Base-by-base conservation (phyloP, 2,113 vertebrate genomes). In the Nesogale talazaci region DNA sequence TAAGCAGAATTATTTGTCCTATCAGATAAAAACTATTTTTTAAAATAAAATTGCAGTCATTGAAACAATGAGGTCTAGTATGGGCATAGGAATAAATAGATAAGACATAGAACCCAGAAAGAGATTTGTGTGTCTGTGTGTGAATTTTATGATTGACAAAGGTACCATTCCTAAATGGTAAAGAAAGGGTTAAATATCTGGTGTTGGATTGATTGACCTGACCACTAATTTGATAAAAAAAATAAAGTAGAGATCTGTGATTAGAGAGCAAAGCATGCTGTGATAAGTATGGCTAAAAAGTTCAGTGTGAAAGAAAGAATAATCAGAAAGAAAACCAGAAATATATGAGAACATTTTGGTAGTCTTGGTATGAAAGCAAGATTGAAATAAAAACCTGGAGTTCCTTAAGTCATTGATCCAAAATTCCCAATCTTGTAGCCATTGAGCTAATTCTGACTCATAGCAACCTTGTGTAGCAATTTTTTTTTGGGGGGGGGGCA, bases 1-100 rank as follows among this genome's bases (percentile, higher is more conserved):
- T 4, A 61, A 61, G 92, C 16, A 40, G 90, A 95, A 75, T 93
- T 34, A 86, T 23, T 78, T 94, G 2, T 79, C 8, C 29, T 83
- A 72, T 11, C 61, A 69, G 56, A 23, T 87, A 79, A 92, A 70
- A 86, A 67, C 76, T 65, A 82, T 88, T 70, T 70, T 76, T 42
- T 6, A 17, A 42, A 76, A 17, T 52, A 42, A 42, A 29, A 25
- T 15, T 46, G 8, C 15, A 77, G 40, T 77, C 40, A 77, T 82
- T 85, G 29, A 91, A 86, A 90, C 36, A 76, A 8, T 46, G 23
- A 88, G 11, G 31, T 88, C 42, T 2, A 78, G 19, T 79, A 83
- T 91, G 76, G 22, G n/a, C 70, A 69, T 59, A 86, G 40, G 40
- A 91, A 70, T 56, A 80, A 11, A 84, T 72, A 12, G 76, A 27